Conservation (phyloP, 2,888 invertebrate genomes). For the Melangyna quadrimaculata region DNA sequence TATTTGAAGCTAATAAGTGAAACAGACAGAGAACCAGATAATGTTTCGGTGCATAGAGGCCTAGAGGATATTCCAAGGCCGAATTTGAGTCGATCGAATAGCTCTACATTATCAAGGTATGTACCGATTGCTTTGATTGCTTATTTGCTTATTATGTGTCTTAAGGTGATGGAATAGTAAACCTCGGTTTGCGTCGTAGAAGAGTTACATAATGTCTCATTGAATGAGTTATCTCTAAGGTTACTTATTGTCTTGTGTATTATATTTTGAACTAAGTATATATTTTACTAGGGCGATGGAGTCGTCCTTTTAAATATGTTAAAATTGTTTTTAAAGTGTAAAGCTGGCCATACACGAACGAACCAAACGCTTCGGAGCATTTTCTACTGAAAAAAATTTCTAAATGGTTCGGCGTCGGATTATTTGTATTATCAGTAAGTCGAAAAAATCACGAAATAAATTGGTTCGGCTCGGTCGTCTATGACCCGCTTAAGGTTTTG, state of each 20-base stretch:
- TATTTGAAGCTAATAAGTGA: constrained; percentile 83
- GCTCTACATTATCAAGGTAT: constrained; percentile 82
- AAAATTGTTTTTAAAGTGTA: neutral
- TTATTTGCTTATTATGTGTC: neutral
- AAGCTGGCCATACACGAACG: too few relatives aligned
- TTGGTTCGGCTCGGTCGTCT: too few relatives aligned
- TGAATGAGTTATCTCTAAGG: neutral
- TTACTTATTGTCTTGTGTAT: neutral
- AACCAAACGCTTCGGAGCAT: too few relatives aligned
- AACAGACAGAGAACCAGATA: constrained; percentile 83
- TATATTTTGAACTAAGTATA: too few relatives aligned
- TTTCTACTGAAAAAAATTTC: too few relatives aligned
- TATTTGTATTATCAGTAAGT: too few relatives aligned
- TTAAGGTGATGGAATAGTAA: neutral
- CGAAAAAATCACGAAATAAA: too few relatives aligned
- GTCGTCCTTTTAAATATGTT: neutral
- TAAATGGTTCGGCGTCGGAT: too few relatives aligned
- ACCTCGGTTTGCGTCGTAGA: neutral
- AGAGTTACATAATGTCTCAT: too few relatives aligned
- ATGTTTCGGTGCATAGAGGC: constrained; percentile 90
- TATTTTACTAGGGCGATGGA: neutral
- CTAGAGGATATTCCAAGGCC: constrained; percentile 86
- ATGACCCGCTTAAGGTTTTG: too few relatives aligned
- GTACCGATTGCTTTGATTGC: neutral
- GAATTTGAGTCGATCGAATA: constrained; percentile 81